These are phyloP conservation scores for Pycnomerus fuliginosus DNA, from an alignment of 2,888 invertebrate genomes.

Conservation along the genomic window DNA sequence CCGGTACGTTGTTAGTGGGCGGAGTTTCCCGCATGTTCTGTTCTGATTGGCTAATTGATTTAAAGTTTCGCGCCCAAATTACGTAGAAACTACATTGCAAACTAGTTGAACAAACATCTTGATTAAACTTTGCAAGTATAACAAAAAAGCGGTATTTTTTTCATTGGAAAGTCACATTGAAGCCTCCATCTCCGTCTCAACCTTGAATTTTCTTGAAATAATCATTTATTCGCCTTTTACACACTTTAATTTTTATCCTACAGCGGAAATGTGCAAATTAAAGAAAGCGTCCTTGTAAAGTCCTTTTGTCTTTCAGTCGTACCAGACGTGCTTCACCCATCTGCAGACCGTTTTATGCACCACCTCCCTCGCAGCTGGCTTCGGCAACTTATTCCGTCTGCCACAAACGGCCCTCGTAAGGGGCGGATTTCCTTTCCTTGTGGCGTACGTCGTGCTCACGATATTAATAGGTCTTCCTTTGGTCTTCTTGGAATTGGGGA, in stretches of 20 bases:
- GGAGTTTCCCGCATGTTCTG: too few relatives aligned
- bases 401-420: conserved; percentile 60
- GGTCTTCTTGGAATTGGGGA: conserved; percentile 62
- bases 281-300: background rate
- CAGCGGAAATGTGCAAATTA: background rate
- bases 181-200: background rate
- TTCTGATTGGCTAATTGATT: too few relatives aligned
- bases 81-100: too few relatives aligned
- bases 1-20: too few relatives aligned
- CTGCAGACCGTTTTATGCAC: conserved; percentile 56
- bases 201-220: background rate
- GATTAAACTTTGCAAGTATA: too few relatives aligned
- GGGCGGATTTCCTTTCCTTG: conserved; percentile 61
- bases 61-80: too few relatives aligned
- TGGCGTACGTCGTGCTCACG: conserved; percentile 56
- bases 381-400: conserved; percentile 61
- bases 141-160: too few relatives aligned
- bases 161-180: too few relatives aligned
- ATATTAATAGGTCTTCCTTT: conserved; percentile 59
- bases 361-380: conserved; percentile 58
- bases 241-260: background rate
- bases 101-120: too few relatives aligned
- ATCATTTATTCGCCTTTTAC: background rate
- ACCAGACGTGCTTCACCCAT: conserved; percentile 49
- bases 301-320: conserved; percentile 43